Base-by-base conservation (phyloP, 2,113 vertebrate genomes). In the Bubo bubo region DNA sequence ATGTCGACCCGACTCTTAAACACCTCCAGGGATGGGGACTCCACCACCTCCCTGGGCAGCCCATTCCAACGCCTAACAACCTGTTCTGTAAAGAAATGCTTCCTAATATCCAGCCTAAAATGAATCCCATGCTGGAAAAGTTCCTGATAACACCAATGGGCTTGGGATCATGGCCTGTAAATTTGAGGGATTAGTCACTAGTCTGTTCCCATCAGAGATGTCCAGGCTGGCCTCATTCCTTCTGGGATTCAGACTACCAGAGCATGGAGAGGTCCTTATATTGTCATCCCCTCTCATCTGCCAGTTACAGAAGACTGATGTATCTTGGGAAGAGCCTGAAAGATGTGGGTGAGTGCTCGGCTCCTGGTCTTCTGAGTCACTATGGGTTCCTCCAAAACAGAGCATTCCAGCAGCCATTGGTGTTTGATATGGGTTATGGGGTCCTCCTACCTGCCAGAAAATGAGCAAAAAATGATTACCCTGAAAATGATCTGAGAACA, bases 61-160 rank as follows among this genome's bases (percentile, higher is more conserved):
- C 43, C 43, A 45, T 45, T 45, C 43, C 43, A 45, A 45, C 7
- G 7, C 43, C 17, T 45, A 17, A 45, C 43, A 45, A 45, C 17
- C 43, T 7, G 4, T 45, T 45, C 43, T 45, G 43, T 17, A 45
- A 45, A 45, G 43, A 45, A 45, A 45, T 45, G 7, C 43, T 45
- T 45, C 43, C 43, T 45, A 17, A 45, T 45, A 45, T 18, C 43
- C 43, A 45, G 43, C 18, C 43, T 18, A 45, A 45, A 60, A 19
- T 41, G 43, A 84, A 56, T 74, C 79, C 47, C 28, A 18, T 0
- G 0, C 49, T 68, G 52, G 62, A 34, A 71, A 86, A 72, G 59
- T 15, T 60, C 32, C 68, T 60, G 58, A 1, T 76, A 28, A 45
- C 0, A 1, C 8, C 24, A 3, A 0, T 22, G 56, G 14, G 37